These are phyloP conservation scores for Nowickia ferox DNA, from an alignment of 2,888 invertebrate species.

Conservation along the genomic window DNA sequence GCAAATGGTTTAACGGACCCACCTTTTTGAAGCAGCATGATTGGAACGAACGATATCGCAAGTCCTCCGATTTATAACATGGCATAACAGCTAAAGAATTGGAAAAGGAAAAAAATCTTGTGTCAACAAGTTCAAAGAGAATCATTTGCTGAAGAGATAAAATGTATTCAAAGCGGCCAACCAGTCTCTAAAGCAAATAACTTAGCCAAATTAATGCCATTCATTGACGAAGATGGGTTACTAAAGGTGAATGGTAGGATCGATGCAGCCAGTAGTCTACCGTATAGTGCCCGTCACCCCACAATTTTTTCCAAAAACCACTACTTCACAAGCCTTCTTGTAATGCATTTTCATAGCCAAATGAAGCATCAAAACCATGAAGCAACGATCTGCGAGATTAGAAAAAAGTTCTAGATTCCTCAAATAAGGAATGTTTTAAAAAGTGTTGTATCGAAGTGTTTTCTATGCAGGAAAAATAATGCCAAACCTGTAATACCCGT, in stretches of 20 bases:
- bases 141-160: not conserved
- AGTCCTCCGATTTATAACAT: not conserved
- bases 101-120: not conserved
- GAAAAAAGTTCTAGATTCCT: conserved; percentile 1
- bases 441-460: too few relatives aligned
- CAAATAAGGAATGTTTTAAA: not conserved
- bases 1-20: not conserved
- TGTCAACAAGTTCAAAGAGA: not conserved
- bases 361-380: conserved; percentile 16
- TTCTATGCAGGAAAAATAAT: too few relatives aligned
- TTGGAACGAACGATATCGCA: not conserved
- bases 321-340: not conserved
- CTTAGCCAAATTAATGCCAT: not conserved
- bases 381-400: not conserved
- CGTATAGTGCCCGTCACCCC: not conserved
- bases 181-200: not conserved
- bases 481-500: too few relatives aligned
- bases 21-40: not conserved
- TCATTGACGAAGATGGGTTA: not conserved
- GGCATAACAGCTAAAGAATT: not conserved
- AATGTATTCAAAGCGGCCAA: not conserved
- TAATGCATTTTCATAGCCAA: conserved; percentile 13
- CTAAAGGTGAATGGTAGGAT: not conserved
- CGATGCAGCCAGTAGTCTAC: conserved; percentile 18
- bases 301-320: not conserved